phyloP scores from a whole-genome alignment of 1,140 invertebrate species.

The Drosophila orena region DNA sequence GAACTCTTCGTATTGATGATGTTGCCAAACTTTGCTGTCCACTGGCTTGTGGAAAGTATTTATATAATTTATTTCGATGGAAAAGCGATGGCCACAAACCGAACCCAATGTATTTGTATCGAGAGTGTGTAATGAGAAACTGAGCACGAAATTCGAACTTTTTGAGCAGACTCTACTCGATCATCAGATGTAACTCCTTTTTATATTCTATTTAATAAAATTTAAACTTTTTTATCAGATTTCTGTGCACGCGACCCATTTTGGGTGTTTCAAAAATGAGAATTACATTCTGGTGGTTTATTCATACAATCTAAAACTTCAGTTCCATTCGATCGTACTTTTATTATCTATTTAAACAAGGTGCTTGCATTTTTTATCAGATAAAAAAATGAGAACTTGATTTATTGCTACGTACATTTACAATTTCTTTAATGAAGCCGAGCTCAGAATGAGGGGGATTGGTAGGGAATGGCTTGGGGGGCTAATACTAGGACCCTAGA shows the following conservation, averaged over 20 bases:
- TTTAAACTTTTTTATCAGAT: slow-evolving; percentile 81
- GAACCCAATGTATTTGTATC: slow-evolving; percentile 67
- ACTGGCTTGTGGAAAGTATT: slow-evolving; percentile 50
- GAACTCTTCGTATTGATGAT: slow-evolving; percentile 42
- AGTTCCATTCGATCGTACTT: slow-evolving; percentile 50
- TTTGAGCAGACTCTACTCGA: slow-evolving; percentile 64
- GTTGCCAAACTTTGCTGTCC: slow-evolving; percentile 68
- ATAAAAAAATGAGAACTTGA: slow-evolving; percentile 63
- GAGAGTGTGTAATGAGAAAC: slow-evolving; percentile 32
- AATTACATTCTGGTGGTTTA: too few species aligned
- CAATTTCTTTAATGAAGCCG: slow-evolving; percentile 53
- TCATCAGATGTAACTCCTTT: slow-evolving; percentile 65
- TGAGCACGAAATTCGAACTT: slow-evolving; percentile 52
- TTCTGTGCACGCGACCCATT: not conserved
- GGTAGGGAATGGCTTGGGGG: slow-evolving; percentile 56
- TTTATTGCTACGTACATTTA: slow-evolving; percentile 59
- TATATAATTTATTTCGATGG: slow-evolving; percentile 36
- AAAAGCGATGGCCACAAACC: slow-evolving; percentile 37
- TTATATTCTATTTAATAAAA: slow-evolving; percentile 83
- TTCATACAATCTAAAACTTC: too few species aligned
- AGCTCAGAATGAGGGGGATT: slow-evolving; percentile 26
- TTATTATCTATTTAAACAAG: slow-evolving; percentile 75
- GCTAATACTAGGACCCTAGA: slow-evolving; percentile 71
- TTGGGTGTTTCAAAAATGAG: not conserved
- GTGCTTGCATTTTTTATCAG: slow-evolving; percentile 75